These are phyloP conservation scores for Nerophis ophidion DNA, from an alignment of 2,113 vertebrate species.

Conservation along the genomic window DNA sequence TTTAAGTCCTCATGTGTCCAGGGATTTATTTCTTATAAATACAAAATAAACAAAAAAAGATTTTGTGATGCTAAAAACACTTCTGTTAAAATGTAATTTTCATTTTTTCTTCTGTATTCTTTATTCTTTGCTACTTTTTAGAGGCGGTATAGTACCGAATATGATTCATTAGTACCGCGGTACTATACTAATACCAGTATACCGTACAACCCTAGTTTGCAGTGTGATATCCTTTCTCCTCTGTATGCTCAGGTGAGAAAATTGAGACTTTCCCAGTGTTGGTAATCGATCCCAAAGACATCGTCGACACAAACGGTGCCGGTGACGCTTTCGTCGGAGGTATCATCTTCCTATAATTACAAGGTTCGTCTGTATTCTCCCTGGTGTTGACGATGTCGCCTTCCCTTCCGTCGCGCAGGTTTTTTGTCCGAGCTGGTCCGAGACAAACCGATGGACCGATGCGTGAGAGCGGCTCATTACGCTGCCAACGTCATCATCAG, in stretches of 20 bases:
- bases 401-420: constrained; percentile 62
- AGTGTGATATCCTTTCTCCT: constrained; percentile 29
- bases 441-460: constrained; percentile 81
- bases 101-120: too few species aligned
- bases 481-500: constrained; percentile 89
- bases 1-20: too few species aligned
- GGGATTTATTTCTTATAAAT: too few species aligned
- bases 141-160: too few species aligned
- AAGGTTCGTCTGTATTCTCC: background rate
- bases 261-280: constrained; percentile 81
- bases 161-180: too few species aligned
- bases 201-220: background rate
- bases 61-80: too few species aligned
- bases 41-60: too few species aligned
- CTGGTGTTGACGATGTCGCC: background rate
- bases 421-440: constrained; percentile 91
- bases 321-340: constrained; percentile 99
- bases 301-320: constrained; percentile 96
- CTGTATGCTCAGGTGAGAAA: constrained; percentile 69
- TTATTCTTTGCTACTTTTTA: too few species aligned
- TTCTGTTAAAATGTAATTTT: too few species aligned
- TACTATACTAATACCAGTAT: too few species aligned
- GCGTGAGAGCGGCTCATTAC: constrained; percentile 89
- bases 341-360: constrained; percentile 34
- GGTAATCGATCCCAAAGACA: constrained; percentile 84